Evolutionary conservation across 2,888 invertebrate genomes (phyloP), one percentile per base, ranked within the genome.

Genomic region (Drosophila nr. medialis): DNA sequence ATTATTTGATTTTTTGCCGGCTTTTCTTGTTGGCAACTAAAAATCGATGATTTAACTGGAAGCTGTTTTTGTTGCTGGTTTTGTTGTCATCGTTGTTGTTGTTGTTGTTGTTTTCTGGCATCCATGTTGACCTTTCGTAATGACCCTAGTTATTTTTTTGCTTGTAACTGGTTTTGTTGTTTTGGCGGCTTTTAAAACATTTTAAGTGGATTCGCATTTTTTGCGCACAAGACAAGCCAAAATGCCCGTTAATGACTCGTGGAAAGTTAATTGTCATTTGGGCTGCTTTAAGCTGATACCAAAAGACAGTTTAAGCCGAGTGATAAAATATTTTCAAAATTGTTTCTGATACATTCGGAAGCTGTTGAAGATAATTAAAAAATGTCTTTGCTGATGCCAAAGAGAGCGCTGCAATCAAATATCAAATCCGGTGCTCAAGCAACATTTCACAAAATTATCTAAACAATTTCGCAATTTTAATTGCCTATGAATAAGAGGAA

Each of bases 81-180:
- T 45, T 45, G 15, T 21, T 45, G 13, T 21, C 1, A 2, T 1
- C 7, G 4, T 42, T 4, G 2, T 42, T 32, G 38, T 45, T 34
- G 24, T 18, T 55, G 50, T 42, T 60, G 68, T 34, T 21, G 49
- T 27, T 59, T 50, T 54, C 53, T 42, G 36, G 34, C 63, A 49
- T 69, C 59, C 34, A 68, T 45, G 67, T 78, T 82, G 83, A 88
- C 86, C 86, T 82, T 85, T 84, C 64, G 36, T 64, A 77, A 78
- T 74, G 87, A 81, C 78, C 81, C 73, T 54, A 64, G 66, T 42
- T 56, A 7, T 45, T 45, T 45, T 40, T 40, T n/a, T 40, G 18
- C 1, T 11, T 32, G 10, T 32, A 32, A n/a, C 38, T 38, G 38
- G 8, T 38, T 34, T 62, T 59, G 48, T 59, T 62, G 27, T 45